Conservation (phyloP, 2,113 vertebrate species). For the Seriola dumerili region DNA sequence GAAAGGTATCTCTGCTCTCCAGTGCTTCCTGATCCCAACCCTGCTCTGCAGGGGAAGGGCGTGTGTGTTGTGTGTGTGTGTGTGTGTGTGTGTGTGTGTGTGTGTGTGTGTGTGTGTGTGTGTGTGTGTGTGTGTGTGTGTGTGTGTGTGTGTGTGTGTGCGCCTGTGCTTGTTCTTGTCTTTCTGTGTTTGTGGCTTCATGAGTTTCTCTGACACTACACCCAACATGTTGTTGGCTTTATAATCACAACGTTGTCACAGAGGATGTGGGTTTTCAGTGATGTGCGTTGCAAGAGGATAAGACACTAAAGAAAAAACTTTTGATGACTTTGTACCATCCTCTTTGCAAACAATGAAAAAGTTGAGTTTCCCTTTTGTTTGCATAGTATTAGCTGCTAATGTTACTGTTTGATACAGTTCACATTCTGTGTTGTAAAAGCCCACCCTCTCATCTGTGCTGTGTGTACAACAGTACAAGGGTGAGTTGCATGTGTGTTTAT, state of each 20-base stretch:
- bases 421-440: neutral
- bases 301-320: constrained; percentile 40
- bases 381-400: neutral
- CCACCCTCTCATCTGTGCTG: neutral
- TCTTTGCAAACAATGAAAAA: constrained; percentile 4
- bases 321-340: constrained; percentile 20
- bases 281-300: constrained; percentile 42
- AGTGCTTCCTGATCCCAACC: constrained; percentile 65
- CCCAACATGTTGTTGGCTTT: constrained; percentile 68
- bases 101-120: constrained; percentile 22
- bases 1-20: constrained; percentile 56
- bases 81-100: constrained; percentile 17
- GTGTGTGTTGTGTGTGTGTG: constrained; percentile 37
- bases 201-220: constrained; percentile 24
- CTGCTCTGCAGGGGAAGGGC: constrained; percentile 61
- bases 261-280: constrained; percentile 76
- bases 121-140: constrained; percentile 28
- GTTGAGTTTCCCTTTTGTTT: constrained; percentile 4
- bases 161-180: constrained; percentile 5
- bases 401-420: neutral
- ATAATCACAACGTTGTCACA: constrained; percentile 65
- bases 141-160: constrained; percentile 32
- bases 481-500: neutral
- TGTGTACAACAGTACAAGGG: neutral
- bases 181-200: neutral